These are phyloP conservation scores for Cassiopea andromeda DNA, from an alignment of 30 jellyfish, hydroid and myxozoan genomes.

Conservation along the genomic window DNA sequence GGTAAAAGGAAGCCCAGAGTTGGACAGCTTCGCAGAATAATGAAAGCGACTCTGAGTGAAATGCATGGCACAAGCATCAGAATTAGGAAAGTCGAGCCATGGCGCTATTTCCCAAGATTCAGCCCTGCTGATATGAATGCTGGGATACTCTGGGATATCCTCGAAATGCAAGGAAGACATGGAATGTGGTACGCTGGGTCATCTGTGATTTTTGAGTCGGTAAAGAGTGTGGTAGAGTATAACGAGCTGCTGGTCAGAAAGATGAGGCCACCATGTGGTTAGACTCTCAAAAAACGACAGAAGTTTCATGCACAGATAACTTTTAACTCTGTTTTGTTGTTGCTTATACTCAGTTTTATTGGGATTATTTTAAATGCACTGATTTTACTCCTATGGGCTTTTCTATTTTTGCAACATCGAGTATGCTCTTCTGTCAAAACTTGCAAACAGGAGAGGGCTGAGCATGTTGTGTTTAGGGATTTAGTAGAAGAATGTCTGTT, in stretches of 20 bases:
- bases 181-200: slow-evolving; percentile 97
- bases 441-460: no score
- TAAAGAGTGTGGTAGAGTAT: slow-evolving; percentile 87
- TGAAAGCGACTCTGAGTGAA: slow-evolving; percentile 28
- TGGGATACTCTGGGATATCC: slow-evolving; percentile 80
- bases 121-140: slow-evolving; percentile 52
- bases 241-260: slow-evolving; percentile 69
- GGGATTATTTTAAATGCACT: no score
- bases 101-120: slow-evolving; percentile 94
- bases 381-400: no score
- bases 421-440: no score
- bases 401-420: no score
- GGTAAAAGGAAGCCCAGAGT: slow-evolving; percentile 68
- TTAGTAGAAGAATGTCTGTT: no score
- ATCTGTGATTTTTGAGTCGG: slow-evolving; percentile 91
- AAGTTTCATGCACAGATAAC: background rate
- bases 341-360: background rate
- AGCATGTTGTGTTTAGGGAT: no score
- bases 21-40: slow-evolving; percentile 22
- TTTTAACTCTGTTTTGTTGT: background rate
- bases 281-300: background rate
- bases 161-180: slow-evolving; percentile 86
- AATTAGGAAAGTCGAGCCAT: slow-evolving; percentile 26
- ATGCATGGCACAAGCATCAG: slow-evolving; percentile 66
- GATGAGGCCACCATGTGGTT: slow-evolving; percentile 57